Evolutionary conservation across 2,113 vertebrate species (phyloP), one percentile per base, ranked within the genome.

Genomic region (Smithornis capensis): DNA sequence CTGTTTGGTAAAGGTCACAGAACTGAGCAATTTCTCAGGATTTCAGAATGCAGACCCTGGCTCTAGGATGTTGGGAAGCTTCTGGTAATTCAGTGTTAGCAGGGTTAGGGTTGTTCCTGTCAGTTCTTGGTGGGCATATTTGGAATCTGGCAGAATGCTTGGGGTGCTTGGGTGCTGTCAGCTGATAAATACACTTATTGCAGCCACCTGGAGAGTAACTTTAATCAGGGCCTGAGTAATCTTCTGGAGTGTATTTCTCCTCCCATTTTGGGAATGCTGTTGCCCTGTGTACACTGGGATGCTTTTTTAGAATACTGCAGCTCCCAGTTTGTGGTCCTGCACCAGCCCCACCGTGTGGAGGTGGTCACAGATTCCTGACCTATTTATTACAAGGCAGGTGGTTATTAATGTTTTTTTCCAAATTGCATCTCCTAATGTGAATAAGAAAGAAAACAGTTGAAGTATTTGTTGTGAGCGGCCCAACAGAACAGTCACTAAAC

Each of bases 81-180:
- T 53, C 60, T 65, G 47, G 29, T 38, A 42, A 50, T 71, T 50
- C 59, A 14, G 19, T n/a, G 4, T 75, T 52, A 56, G 40, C 19
- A 52, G 49, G 22, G 25, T 71, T 68, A 52, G 78, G 44, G n/a
- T 87, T 0, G 0, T 60, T 28, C 3, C 0, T 49, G 53, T 63
- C 40, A 53, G 17, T 38, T 67, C 53, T 29, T 79, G 35, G 44
- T 42, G 40, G 44, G 15, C 7, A 3, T 42, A 42, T 47, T 49
- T 83, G 74, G 49, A 71, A 44, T 79, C 33, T 67, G 2, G 75
- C 49, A 40, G 69, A 55, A 40, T 69, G 33, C 33, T 81, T 63
- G 18, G n/a, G 14, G 18, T 71, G 62, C 28, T 90, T 59, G 35
- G 31, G 31, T 84, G 19, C 37, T 68, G 71, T 86, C 53, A 87